Base-by-base conservation (phyloP, 2,888 invertebrate genomes). In the Caenorhabditis uteleia region DNA sequence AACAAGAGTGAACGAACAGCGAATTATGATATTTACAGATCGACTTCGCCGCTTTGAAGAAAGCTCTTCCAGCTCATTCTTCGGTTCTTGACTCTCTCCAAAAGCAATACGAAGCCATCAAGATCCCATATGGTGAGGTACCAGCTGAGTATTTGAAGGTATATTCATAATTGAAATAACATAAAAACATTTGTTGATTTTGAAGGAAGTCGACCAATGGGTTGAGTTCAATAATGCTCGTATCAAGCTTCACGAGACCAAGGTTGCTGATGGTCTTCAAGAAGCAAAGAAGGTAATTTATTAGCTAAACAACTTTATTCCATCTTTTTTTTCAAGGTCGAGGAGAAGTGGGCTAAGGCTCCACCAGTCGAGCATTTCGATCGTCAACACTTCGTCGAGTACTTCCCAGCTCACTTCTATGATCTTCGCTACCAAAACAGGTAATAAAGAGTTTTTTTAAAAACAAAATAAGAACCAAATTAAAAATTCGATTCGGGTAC, bases 291-390 rank as follows among this genome's bases (percentile, higher is more conserved):
- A 82, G 73, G 74, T 79, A 10, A 42, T 8, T 7, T 36, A 23
- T 16, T 56, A 20, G 4, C 39, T 47, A 36, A 12, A 12, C 3
- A 40, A 14, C 1, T 48, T 23, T 25, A 8, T 16, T 25, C 18
- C 10, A 12, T 40, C 8, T 21, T n/a, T 39, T 3, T 26, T 25
- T 12, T 61, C 47, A 42, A 77, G 76, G 69, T 76, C 18, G 82
- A 82, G 58, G 77, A 77, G 36, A 82, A 82, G 51, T 82, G 82
- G 82, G 69, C 80, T 4, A 73, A 78, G 56, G 80, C 80, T 60
- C 82, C 82, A 44, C 82, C 82, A 53, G 77, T 82, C 29, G 82
- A 82, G 65, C 82, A 82, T 48, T 75, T 80, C 68, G 74, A 77
- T 49, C 75, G 77, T 36, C 77, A 80, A 55, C 77, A 78, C 69